Percentiles rank a stretch among this genome's conserved stretches.
Evolutionary conservation across 2,888 invertebrate species (phyloP).

Genomic region (Zele albiditarsus): DNA sequence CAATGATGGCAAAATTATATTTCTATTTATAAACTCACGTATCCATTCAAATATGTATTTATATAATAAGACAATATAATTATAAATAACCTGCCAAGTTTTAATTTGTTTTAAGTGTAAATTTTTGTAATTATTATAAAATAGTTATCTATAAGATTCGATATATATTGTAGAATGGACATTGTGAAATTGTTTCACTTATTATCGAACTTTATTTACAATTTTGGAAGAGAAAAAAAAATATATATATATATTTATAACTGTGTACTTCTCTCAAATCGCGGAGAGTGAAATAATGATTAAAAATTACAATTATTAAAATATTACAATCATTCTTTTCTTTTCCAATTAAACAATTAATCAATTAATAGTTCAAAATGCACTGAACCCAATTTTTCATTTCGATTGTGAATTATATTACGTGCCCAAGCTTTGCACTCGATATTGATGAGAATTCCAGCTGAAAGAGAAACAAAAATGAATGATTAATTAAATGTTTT

Average conservation of each 20-base stretch:
- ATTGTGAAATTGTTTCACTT: neutral
- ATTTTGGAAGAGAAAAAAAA: neutral
- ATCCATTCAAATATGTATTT: neutral
- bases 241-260: no score
- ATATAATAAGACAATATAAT: neutral
- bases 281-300: neutral
- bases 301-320: neutral
- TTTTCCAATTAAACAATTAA: slow-evolving; percentile 55
- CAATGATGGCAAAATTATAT: no score
- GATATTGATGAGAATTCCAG: slow-evolving; percentile 78
- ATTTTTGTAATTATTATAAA: neutral
- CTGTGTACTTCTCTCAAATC: neutral
- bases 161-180: neutral
- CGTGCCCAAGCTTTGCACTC: slow-evolving; percentile 84
- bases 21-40: no score
- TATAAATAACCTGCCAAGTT: neutral
- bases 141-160: neutral
- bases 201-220: neutral
- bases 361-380: slow-evolving; percentile 83
- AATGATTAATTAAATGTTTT: neutral
- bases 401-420: slow-evolving; percentile 80
- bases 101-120: neutral
- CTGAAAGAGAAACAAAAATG: slow-evolving; percentile 69
- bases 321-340: neutral
- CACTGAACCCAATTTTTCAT: slow-evolving; percentile 81